Percentiles rank a stretch among this genome's conserved stretches.
Conservation (phyloP, 2,113 vertebrate genomes). For the Vulpes vulpes region DNA sequence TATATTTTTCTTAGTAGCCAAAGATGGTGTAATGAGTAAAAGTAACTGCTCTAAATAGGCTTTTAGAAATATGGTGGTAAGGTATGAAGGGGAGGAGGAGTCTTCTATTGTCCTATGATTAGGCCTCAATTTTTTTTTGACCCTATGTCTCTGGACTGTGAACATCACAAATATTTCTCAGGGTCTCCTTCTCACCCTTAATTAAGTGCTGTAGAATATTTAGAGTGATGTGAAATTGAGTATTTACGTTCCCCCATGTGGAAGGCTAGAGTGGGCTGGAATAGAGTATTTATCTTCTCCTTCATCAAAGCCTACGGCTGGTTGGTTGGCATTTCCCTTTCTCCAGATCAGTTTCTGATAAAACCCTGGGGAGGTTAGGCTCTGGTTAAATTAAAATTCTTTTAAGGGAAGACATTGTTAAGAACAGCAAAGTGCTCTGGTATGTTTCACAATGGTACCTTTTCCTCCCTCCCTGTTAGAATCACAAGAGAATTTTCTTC, state of each 20-base stretch:
- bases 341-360: not conserved
- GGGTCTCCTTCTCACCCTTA: no score
- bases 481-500: not conserved
- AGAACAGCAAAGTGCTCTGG: not conserved
- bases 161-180: not conserved
- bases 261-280: not conserved
- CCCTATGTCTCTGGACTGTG: not conserved
- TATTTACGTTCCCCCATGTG: not conserved
- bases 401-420: not conserved
- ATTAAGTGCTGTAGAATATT: not conserved
- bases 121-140: not conserved
- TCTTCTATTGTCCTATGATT: not conserved
- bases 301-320: not conserved
- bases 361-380: not conserved
- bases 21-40: not conserved
- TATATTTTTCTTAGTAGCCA: not conserved
- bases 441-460: not conserved
- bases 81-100: accelerated
- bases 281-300: not conserved
- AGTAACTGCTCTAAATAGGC: not conserved
- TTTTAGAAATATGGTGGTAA: not conserved
- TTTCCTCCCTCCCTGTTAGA: not conserved
- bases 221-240: not conserved
- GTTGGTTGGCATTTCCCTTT: not conserved
- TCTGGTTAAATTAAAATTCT: not conserved